Percentiles rank a stretch among this genome's conserved stretches.
Conservation (phyloP, 1,140 invertebrate genomes). For the Heliconius eleuchia region DNA sequence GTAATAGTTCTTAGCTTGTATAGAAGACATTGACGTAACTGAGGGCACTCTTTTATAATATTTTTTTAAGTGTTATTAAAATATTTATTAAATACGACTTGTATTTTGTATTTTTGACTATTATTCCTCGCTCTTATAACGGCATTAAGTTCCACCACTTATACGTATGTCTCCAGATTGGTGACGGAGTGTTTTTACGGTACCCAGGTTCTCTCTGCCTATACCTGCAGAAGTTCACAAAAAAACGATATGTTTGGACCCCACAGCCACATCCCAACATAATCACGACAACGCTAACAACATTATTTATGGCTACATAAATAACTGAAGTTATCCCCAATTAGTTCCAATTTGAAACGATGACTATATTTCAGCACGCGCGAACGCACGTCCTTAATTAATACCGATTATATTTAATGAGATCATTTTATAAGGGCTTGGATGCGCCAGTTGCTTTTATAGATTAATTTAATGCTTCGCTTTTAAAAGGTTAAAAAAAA, state of each 20-base stretch:
- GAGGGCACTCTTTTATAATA: not conserved
- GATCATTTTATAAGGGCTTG: slow-evolving; percentile 31
- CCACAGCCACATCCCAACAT: no score
- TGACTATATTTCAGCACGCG: slow-evolving; percentile 21
- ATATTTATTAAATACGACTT: no score
- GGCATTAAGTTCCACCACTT: no score
- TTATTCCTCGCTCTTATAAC: no score
- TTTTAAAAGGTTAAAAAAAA: slow-evolving; percentile 15
- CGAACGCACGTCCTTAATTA: slow-evolving; percentile 31
- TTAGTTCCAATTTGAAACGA: slow-evolving; percentile 28
- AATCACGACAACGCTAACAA: not conserved
- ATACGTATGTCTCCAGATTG: no score
- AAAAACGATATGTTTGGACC: no score
- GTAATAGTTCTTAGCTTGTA: not conserved
- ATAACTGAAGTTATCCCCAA: not conserved
- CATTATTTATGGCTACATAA: not conserved
- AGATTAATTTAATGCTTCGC: slow-evolving; percentile 39
- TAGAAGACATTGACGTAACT: not conserved
- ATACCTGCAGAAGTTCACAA: no score
- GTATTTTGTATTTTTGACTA: no score
- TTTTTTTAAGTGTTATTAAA: not conserved
- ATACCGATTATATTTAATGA: slow-evolving; percentile 42
- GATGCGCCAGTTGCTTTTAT: slow-evolving; percentile 29
- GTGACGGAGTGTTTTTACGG: no score
- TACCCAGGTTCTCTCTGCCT: no score